Percentiles rank a stretch among this genome's conserved stretches.
Conservation (phyloP, 23 tunicate genomes). For the Aplidium turbinatum region DNA sequence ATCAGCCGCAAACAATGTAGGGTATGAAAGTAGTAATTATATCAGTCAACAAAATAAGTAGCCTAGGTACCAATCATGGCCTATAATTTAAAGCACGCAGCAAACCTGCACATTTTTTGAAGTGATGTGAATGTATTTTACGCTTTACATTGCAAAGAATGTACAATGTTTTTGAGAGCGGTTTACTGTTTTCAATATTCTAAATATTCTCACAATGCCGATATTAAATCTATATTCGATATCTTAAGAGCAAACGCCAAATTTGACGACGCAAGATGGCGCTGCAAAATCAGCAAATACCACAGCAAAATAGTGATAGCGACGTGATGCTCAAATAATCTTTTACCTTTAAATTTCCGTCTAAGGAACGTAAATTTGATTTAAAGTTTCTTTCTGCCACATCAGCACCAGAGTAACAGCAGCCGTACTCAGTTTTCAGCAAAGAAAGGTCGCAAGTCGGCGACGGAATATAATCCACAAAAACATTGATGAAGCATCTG, state of each 20-base stretch:
- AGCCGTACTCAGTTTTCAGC: slow-evolving; percentile 34
- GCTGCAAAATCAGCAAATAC: not conserved
- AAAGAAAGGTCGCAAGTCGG: slow-evolving; percentile 16
- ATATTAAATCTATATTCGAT: too few species aligned
- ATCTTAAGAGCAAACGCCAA: not conserved
- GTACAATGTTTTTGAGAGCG: too few species aligned
- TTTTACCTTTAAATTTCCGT: slow-evolving; percentile 19
- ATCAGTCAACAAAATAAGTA: too few species aligned
- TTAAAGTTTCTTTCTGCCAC: slow-evolving; percentile 16
- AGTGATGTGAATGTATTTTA: too few species aligned
- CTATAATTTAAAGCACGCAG: too few species aligned
- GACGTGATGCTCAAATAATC: not conserved
- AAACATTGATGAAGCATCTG: slow-evolving; percentile 57
- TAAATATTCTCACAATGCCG: too few species aligned
- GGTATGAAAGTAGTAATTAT: too few species aligned
- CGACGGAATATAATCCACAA: slow-evolving; percentile 51
- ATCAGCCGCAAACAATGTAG: too few species aligned
- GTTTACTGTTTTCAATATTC: too few species aligned
- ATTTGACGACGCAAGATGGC: not conserved
- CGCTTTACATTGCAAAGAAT: too few species aligned
- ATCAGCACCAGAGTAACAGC: not conserved
- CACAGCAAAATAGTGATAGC: not conserved
- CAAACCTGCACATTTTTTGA: too few species aligned
- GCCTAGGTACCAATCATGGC: too few species aligned
- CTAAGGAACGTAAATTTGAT: slow-evolving; percentile 23